A percentile compares a stretch with the other conserved stretches of the same genome.
These are phyloP conservation scores for Pollachius pollachius DNA, from an alignment of 2,113 vertebrate species.

Conservation along the genomic window DNA sequence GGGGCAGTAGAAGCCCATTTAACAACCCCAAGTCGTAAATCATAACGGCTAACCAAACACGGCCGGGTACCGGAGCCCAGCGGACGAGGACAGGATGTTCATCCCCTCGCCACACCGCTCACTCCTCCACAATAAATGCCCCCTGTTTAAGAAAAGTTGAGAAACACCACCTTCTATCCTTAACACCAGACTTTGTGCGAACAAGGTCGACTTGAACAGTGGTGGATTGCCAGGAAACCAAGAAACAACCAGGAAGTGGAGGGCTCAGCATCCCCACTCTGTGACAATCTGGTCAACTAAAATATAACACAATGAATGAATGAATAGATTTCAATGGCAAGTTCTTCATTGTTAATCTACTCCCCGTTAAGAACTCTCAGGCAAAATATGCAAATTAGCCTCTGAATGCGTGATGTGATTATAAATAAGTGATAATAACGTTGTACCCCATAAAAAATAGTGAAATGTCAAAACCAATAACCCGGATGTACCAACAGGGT, in stretches of 20 bases:
- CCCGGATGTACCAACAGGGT: no score
- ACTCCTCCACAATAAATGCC: conserved; percentile 36
- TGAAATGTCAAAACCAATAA: no score
- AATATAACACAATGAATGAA: no score
- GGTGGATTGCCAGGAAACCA: neutral
- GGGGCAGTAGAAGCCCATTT: conserved; percentile 55
- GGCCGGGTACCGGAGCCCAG: conserved; percentile 41
- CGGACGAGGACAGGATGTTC: conserved; percentile 54
- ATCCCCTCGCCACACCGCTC: conserved; percentile 30
- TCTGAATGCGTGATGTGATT: no score
- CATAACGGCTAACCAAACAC: conserved; percentile 61
- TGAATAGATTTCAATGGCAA: no score
- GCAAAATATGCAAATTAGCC: no score
- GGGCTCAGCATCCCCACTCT: no score
- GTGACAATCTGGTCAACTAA: no score
- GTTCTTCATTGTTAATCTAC: no score
- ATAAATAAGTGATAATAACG: no score
- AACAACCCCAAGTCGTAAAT: conserved; percentile 66
- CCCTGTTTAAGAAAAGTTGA: conserved; percentile 29
- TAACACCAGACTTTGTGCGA: conserved; percentile 13
- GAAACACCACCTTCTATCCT: conserved; percentile 11
- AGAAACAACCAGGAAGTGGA: neutral
- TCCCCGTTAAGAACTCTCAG: no score
- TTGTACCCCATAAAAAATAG: no score
- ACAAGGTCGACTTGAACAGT: neutral